A percentile compares a stretch with the other conserved stretches of the same genome.
Evolutionary conservation across 2,797 vertebrate genomes (phyloP).

Genomic region (Pipistrellus nathusii): DNA sequence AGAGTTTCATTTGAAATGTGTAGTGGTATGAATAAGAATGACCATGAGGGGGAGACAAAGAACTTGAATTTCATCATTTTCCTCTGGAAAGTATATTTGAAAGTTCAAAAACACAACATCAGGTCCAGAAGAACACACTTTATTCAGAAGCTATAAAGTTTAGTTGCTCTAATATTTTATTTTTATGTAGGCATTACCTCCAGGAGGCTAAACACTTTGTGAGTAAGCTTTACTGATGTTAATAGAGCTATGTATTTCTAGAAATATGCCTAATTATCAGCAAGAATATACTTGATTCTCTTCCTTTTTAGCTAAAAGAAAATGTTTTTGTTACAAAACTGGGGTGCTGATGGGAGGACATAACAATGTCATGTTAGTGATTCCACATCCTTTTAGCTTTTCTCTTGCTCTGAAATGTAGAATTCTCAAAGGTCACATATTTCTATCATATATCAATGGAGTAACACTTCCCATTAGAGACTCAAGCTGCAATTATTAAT

Average conservation of each 20-base stretch:
- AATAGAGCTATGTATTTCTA: background rate
- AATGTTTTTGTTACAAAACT: background rate
- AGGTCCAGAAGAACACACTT: background rate
- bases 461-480: background rate
- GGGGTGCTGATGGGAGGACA: background rate
- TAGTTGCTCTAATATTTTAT: background rate
- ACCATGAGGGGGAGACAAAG: slow-evolving; percentile 74
- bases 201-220: background rate
- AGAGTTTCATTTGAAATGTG: background rate
- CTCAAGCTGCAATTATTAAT: background rate
- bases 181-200: background rate
- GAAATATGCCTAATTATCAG: background rate
- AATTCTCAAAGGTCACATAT: background rate
- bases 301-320: background rate
- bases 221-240: background rate
- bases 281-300: background rate
- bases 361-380: background rate
- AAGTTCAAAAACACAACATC: slow-evolving; percentile 3
- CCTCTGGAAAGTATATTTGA: slow-evolving; percentile 7
- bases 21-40: background rate
- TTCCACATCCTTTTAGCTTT: background rate
- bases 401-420: background rate
- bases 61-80: background rate
- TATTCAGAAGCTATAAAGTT: background rate
- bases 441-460: background rate